Evolutionary conservation across 2,797 vertebrate genomes (phyloP).

Genomic region (Sphenopsis melanotis): DNA sequence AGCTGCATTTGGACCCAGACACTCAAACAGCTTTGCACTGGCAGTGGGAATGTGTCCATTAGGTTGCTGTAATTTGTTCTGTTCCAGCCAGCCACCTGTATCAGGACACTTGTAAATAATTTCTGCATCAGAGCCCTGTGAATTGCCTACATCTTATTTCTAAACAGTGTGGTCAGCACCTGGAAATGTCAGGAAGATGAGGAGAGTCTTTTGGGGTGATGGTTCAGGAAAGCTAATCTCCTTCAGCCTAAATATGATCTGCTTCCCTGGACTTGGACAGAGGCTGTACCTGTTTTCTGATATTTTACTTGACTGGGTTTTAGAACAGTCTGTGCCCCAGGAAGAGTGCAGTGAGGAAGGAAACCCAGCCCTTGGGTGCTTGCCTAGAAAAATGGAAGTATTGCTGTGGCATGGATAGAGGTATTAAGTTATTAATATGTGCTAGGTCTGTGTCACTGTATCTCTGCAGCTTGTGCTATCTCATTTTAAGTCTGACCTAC

Average conservation of each 20-base stretch:
- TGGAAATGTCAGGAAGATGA: background rate
- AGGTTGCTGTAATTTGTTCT: background rate
- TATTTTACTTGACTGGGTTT: background rate
- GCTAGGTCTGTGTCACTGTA: background rate
- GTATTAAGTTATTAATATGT: background rate
- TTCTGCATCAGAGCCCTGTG: background rate
- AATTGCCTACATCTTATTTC: background rate
- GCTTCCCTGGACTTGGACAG: background rate
- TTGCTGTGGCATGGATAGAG: background rate
- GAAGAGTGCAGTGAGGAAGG: conserved; percentile 42
- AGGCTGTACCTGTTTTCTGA: background rate
- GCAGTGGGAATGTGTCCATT: background rate
- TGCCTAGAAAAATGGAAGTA: conserved; percentile 58
- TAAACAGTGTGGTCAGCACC: background rate
- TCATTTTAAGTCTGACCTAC: background rate
- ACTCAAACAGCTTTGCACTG: background rate
- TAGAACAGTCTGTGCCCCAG: conserved; percentile 32
- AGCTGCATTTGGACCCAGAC: background rate
- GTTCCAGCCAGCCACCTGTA: background rate
- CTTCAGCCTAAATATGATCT: background rate
- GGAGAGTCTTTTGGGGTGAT: background rate
- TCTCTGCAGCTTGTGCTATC: background rate
- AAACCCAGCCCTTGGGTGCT: conserved; percentile 53
- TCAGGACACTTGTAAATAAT: background rate
- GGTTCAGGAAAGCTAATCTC: background rate